Evolutionary conservation across 2,888 invertebrate genomes (phyloP), one percentile per base, ranked within the genome.

Genomic region (Tinea semifulvella): DNA sequence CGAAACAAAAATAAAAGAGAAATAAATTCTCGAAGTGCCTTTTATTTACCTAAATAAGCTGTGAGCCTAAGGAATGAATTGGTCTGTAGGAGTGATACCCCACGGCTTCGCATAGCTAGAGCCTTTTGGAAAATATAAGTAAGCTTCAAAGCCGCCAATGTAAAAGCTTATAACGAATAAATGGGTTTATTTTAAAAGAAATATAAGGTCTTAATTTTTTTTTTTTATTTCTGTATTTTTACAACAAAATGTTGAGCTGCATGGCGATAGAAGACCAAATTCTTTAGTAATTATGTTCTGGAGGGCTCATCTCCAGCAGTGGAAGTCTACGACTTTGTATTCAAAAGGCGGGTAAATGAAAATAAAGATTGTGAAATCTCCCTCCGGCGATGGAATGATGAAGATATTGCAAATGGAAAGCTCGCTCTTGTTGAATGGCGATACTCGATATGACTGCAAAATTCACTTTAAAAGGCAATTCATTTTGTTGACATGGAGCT

Each of bases 401-500:
- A 40, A 40, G 40, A 11, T 40, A 22, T 40, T 22, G 40, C 22
- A 40, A 40, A 40, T 20, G 22, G 40, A 40, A 40, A 40, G 40
- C 22, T 22, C 22, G 17, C n/a, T 22, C 40, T 22, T 36, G 7
- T 36, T n/a, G n/a, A 36, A 36, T 40, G 40, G 22, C 40, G 8
- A 40, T 14, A 40, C 22, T 22, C 40, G 40, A 40, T 40, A 22
- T 18, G 22, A 13, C 3, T 36, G 20, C 40, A 22, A 14, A 40
- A 40, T 22, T 40, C 40, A 13, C 20, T 40, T 40, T 40, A 40
- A 40, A 40, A 11, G 40, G 22, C 40, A 11, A 40, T 40, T 22
- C 40, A 40, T 40, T 22, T 22, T 40, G 40, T 22, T 40, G 40
- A 40, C 40, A 22, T 40, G 22, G 22, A 40, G 4, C 40, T 40